Percentiles rank a stretch among this genome's conserved stretches.
Evolutionary conservation across 2,888 invertebrate genomes (phyloP).

Genomic region (Halocaridina rubra): DNA sequence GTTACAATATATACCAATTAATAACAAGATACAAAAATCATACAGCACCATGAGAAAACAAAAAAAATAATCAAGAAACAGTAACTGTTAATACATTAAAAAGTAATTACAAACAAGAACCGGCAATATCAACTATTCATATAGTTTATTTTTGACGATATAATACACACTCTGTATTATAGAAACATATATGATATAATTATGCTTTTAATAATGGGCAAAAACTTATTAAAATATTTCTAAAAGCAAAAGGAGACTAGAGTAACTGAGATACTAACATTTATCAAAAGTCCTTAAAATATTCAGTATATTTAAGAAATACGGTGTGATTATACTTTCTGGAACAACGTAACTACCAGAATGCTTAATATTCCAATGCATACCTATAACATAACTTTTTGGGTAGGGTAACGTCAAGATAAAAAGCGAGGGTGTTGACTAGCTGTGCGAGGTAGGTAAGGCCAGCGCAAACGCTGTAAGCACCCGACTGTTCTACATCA

Average conservation of each 20-base stretch:
- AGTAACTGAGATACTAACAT: no score
- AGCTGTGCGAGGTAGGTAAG: constrained; percentile 89
- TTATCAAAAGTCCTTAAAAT: no score
- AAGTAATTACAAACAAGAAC: background rate
- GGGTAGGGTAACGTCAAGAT: constrained; percentile 84
- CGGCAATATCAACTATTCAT: background rate
- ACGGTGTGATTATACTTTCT: no score
- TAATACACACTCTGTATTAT: no score
- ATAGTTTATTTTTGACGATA: no score
- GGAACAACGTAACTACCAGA: no score
- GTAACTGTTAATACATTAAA: background rate
- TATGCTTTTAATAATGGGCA: no score
- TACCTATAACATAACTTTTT: constrained; percentile 69
- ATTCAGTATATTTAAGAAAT: no score
- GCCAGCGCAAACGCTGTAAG: constrained; percentile 82
- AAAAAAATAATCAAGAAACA: background rate
- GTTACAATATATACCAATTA: background rate
- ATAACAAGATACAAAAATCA: background rate
- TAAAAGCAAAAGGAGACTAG: no score
- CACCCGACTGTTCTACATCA: constrained; percentile 75
- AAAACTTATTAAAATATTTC: no score
- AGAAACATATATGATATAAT: no score
- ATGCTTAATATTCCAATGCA: background rate
- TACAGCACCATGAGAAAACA: background rate
- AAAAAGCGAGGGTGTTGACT: constrained; percentile 83